These are phyloP conservation scores for Linnaemya vulpina DNA, from an alignment of 2,888 invertebrate genomes.

Conservation along the genomic window DNA sequence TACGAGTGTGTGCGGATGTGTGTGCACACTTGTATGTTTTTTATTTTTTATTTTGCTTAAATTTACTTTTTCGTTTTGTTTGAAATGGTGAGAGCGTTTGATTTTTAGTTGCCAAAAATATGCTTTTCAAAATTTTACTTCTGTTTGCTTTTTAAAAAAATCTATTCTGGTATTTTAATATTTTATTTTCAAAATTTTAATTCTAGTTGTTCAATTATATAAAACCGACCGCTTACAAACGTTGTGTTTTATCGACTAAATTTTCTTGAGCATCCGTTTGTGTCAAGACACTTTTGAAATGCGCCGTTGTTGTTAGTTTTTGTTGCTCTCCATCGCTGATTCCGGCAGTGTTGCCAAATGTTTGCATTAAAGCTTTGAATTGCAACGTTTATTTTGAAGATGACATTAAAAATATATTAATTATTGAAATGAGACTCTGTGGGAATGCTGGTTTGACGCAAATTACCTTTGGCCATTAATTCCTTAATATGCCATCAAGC, in stretches of 20 bases:
- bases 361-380: not conserved
- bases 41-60: conserved; percentile 17
- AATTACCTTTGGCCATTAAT: not conserved
- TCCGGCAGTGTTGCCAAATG: conserved; percentile 17
- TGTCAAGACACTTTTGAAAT: conserved; percentile 65
- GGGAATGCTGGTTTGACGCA: conserved; percentile 13
- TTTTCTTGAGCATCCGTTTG: conserved; percentile 63
- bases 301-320: conserved; percentile 58
- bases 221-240: conserved; percentile 64
- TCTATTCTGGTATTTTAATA: conserved; percentile 38
- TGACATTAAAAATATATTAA: not conserved
- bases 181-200: conserved; percentile 19
- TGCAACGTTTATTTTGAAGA: conserved; percentile 14
- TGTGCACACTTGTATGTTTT: not conserved
- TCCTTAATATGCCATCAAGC: too few species aligned
- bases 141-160: conserved; percentile 11
- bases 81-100: conserved; percentile 44
- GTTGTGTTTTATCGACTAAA: conserved; percentile 67
- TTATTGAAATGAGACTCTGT: conserved; percentile 27
- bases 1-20: too few species aligned
- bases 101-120: conserved; percentile 37
- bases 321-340: conserved; percentile 28
- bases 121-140: conserved; percentile 27
- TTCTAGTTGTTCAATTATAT: conserved; percentile 18
- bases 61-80: conserved; percentile 27